These are phyloP conservation scores for Philonicus albiceps DNA, from an alignment of 2,888 invertebrate genomes.

Conservation along the genomic window DNA sequence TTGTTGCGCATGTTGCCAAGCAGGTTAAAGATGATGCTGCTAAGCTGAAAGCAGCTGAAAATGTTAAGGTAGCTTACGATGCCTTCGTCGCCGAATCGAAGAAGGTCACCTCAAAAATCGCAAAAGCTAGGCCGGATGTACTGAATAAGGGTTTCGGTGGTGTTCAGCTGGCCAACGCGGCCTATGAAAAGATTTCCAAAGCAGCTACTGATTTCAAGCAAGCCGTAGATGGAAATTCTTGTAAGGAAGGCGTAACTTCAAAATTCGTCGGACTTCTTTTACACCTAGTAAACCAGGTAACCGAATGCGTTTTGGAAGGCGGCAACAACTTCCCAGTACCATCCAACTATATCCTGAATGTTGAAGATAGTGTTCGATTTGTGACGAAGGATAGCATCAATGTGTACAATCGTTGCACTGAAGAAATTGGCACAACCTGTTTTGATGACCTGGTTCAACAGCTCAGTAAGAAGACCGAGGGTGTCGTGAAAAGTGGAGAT, in stretches of 20 bases:
- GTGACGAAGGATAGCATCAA: background rate
- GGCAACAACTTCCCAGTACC: slow-evolving; percentile 1
- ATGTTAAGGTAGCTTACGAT: background rate
- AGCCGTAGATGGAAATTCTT: background rate
- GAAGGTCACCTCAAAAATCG: background rate
- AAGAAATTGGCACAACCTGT: background rate
- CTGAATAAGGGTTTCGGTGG: background rate
- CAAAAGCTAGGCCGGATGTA: background rate
- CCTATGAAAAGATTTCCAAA: background rate
- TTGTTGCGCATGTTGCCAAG: background rate
- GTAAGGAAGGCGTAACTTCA: background rate
- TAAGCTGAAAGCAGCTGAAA: background rate
- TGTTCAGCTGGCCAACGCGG: background rate
- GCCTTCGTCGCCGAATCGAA: background rate
- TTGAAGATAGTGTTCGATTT: background rate
- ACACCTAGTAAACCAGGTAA: background rate
- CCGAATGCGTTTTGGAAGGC: background rate
- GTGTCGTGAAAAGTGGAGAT: background rate
- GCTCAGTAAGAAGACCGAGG: background rate
- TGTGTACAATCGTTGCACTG: background rate
- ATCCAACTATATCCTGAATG: background rate
- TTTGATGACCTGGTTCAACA: background rate
- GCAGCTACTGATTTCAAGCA: background rate
- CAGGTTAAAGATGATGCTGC: slow-evolving; percentile 1
- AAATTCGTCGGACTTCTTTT: background rate